Evolutionary conservation across 2,888 invertebrate genomes (phyloP).

Genomic region (Anorthoa munda): DNA sequence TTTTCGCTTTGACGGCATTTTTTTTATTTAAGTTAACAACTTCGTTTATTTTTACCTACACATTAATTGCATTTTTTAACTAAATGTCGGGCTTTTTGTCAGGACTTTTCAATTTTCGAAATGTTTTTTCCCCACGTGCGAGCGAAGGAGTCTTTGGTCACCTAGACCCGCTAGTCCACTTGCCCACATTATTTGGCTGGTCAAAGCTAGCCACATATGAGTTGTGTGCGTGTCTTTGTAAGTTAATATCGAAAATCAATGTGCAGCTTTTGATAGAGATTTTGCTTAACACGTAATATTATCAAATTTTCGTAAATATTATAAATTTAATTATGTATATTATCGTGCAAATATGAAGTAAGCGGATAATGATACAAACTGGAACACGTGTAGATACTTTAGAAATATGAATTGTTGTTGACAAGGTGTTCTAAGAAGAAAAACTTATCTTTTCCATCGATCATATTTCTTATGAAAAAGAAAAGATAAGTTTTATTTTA

Average conservation of each 20-base stretch:
- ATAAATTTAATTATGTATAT: not conserved
- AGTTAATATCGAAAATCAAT: constrained; percentile 46
- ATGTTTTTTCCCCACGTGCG: too few relatives aligned
- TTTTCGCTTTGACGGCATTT: too few relatives aligned
- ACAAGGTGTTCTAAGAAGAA: not conserved
- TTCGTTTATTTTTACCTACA: too few relatives aligned
- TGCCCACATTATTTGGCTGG: too few relatives aligned
- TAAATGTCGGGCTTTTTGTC: too few relatives aligned
- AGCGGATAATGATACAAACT: constrained; percentile 25
- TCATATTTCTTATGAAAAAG: not conserved
- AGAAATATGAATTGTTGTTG: not conserved
- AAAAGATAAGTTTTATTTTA: not conserved
- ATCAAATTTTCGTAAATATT: constrained; percentile 8
- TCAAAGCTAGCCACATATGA: constrained; percentile 2
- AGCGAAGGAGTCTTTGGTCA: too few relatives aligned
- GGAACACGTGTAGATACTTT: constrained; percentile 11
- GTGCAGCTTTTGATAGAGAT: constrained; percentile 12
- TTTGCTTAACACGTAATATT: constrained; percentile 5
- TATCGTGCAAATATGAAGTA: constrained; percentile 10
- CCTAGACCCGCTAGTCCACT: too few relatives aligned
- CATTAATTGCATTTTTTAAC: too few relatives aligned
- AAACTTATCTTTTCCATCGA: too few relatives aligned
- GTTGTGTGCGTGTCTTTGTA: not conserved
- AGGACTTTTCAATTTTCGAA: too few relatives aligned
- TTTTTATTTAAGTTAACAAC: too few relatives aligned